Evolutionary conservation across 2,797 vertebrate species (phyloP).

Genomic region (Gambelia wislizenii): DNA sequence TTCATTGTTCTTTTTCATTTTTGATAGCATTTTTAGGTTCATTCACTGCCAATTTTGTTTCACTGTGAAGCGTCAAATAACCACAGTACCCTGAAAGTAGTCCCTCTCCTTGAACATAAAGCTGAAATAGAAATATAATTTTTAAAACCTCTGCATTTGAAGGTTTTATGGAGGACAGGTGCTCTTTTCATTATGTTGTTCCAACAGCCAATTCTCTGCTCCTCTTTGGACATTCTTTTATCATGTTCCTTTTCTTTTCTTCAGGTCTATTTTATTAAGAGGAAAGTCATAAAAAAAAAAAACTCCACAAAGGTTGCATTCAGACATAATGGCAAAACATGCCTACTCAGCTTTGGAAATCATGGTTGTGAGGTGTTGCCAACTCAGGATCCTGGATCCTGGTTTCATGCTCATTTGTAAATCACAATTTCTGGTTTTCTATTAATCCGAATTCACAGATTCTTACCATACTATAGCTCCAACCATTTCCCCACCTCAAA

Average conservation of each 20-base stretch:
- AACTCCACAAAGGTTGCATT: background rate
- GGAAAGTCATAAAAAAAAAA: background rate
- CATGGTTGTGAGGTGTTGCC: background rate
- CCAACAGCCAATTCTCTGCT: constrained; percentile 25
- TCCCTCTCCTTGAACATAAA: constrained; percentile 46
- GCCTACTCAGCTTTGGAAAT: background rate
- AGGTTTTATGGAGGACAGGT: constrained; percentile 40
- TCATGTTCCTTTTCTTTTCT: constrained; percentile 8
- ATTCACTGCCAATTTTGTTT: constrained; percentile 38
- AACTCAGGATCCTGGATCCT: background rate
- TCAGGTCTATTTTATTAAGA: background rate
- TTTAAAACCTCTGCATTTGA: constrained; percentile 38
- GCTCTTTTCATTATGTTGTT: constrained; percentile 42
- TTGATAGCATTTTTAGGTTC: constrained; percentile 27
- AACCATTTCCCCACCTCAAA: background rate
- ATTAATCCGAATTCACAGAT: background rate
- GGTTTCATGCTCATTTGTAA: background rate
- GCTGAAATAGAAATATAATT: constrained; percentile 46
- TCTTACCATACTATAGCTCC: background rate
- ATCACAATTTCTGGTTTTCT: background rate
- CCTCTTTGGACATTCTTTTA: constrained; percentile 16
- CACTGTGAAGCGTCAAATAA: constrained; percentile 19
- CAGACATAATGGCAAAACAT: background rate
- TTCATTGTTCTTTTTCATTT: constrained; percentile 29
- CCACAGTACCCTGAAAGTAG: constrained; percentile 29